Conservation (phyloP, 2,797 vertebrate genomes). For the Phylloscopus collybita region DNA sequence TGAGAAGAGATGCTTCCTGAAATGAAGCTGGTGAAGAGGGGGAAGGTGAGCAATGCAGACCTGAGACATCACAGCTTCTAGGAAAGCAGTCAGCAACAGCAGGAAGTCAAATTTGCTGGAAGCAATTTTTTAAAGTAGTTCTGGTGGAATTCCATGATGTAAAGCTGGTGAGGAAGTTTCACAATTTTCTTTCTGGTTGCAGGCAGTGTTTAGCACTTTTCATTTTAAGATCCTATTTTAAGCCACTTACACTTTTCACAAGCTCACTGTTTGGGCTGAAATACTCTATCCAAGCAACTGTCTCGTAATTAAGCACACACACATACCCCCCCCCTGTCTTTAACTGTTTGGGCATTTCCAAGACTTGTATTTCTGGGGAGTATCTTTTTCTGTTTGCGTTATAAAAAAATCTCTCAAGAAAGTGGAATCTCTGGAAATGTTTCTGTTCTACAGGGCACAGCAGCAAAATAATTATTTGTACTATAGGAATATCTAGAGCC, state of each 20-base stretch:
- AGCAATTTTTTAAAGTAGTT: not conserved
- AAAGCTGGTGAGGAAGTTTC: not conserved
- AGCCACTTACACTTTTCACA: not conserved
- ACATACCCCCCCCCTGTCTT: not conserved
- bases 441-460: not conserved
- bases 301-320: not conserved
- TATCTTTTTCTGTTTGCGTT: not conserved
- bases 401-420: not conserved
- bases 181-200: not conserved
- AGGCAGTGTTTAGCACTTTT: not conserved
- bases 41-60: not conserved
- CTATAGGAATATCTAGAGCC: not conserved
- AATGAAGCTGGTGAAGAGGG: not conserved
- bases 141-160: not conserved
- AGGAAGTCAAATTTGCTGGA: not conserved
- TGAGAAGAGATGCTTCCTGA: not conserved
- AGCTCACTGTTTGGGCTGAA: constrained; percentile 32
- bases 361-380: not conserved
- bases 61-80: not conserved
- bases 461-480: not conserved
- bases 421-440: not conserved
- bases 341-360: not conserved
- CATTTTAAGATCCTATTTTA: constrained; percentile 19
- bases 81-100: not conserved
- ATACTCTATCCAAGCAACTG: not conserved